A percentile compares a stretch with the other conserved stretches of the same genome.
These are phyloP conservation scores for Microcaecilia unicolor DNA, from an alignment of 2,797 vertebrate genomes.

Conservation along the genomic window DNA sequence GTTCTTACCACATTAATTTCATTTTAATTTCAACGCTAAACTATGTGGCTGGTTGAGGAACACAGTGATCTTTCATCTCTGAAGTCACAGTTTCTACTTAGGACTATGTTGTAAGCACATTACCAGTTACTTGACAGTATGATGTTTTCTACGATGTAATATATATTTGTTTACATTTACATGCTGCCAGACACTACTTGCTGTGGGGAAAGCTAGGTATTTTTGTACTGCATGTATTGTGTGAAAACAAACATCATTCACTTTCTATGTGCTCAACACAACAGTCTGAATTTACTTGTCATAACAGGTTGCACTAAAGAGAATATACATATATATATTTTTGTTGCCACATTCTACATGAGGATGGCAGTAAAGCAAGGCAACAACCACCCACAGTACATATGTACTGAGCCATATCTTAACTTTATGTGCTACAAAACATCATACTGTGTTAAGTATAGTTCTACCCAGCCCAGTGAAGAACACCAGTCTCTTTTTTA, in stretches of 20 bases:
- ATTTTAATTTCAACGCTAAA: conserved; percentile 11
- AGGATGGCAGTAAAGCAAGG: conserved; percentile 7
- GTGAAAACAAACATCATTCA: no score
- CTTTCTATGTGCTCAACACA: no score
- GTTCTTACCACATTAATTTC: neutral
- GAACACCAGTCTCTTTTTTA: conserved; percentile 38
- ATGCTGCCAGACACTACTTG: no score
- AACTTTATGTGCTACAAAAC: conserved; percentile 39
- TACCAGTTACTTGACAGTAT: neutral
- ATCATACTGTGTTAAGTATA: conserved; percentile 49
- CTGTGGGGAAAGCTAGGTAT: no score
- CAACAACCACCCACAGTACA: conserved; percentile 37
- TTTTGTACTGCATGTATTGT: no score
- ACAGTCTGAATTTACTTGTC: no score
- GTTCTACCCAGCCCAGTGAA: conserved; percentile 44
- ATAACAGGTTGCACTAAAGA: no score
- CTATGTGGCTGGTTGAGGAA: conserved; percentile 6
- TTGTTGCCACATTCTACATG: conserved; percentile 7
- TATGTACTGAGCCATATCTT: conserved; percentile 41
- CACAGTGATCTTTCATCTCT: conserved; percentile 4
- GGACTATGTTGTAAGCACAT: neutral
- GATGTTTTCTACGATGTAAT: neutral
- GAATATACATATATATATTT: no score
- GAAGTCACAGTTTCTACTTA: no score
- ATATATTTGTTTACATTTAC: neutral